Base-by-base conservation (phyloP, 1,140 invertebrate genomes). In the Cardiocondyla obscurior region DNA sequence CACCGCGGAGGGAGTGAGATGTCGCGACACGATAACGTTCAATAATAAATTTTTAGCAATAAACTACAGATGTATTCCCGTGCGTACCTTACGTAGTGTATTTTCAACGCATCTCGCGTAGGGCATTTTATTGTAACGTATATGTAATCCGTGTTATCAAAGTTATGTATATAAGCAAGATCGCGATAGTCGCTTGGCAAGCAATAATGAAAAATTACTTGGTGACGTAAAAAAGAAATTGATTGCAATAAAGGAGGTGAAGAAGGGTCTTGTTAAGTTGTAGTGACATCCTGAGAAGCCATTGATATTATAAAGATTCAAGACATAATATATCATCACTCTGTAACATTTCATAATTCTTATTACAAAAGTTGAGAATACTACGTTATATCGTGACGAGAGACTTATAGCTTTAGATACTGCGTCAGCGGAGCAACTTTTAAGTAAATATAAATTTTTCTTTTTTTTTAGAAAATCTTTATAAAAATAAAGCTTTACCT, bases 321-420 rank as follows among this genome's bases (percentile, higher is more conserved):
- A 12, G 57, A 64, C 39, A 76, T 46, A 76, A 62, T 76, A 62
- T 64, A 64, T 76, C 16, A 51, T 64, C 73, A 8, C 14, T 8
- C 16, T 64, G 12, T 36, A 76, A 36, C 7, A 33, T 76, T 19
- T 76, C 72, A 33, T 76, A 64, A 76, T 51, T 64, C 19, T 76
- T 64, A 76, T 76, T 76, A 76, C 42, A 49, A 76, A 64, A 76
- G 73, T 64, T 76, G 14, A 51, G 19, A 76, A 28, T 22, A 49
- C 30, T 36, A 36, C 49, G 44, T 64, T n/a, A 64, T 10, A 64
- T 33, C 30, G 25, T 36, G 19, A 76, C n/a, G 64, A 76, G 22
- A 36, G 7, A 76, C 19, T 76, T 64, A 8, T 49, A 46, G 28
- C 53, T 58, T 73, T 49, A 76, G 64, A 62, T 62, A n/a, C n/a